Percentiles rank a stretch among this genome's conserved stretches.
Conservation (phyloP, 2,888 invertebrate genomes). For the Galeopsomyia nigrocyanea region DNA sequence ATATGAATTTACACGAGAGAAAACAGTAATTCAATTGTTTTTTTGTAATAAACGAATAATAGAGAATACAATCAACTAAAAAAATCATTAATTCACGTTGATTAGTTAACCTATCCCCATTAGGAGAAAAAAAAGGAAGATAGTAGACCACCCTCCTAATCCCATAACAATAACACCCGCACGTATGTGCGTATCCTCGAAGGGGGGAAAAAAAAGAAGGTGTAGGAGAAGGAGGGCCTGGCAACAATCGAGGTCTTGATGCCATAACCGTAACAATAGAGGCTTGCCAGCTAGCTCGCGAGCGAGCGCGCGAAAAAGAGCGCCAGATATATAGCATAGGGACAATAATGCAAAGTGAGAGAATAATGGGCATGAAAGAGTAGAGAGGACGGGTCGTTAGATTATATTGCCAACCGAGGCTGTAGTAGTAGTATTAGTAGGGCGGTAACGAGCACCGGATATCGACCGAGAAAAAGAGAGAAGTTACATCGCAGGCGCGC, state of each 20-base stretch:
- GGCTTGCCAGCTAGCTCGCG: not conserved
- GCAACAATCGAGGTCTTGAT: not conserved
- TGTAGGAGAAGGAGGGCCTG: not conserved
- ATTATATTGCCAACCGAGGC: conserved; percentile 29
- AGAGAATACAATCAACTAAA: not conserved
- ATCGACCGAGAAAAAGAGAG: conserved; percentile 29
- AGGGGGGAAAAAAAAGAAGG: not conserved
- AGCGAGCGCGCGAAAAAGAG: not conserved
- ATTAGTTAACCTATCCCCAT: no score
- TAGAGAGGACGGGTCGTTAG: conserved; percentile 36
- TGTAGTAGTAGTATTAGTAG: not conserved
- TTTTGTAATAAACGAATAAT: not conserved
- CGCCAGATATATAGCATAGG: conserved; percentile 14
- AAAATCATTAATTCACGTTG: no score
- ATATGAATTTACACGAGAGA: no score
- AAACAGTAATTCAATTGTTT: no score
- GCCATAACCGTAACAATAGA: conserved; percentile 21
- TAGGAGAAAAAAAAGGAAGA: no score
- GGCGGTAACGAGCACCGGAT: conserved; percentile 34
- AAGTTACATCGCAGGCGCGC: conserved; percentile 35
- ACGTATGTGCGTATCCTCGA: no score
- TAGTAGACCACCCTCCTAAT: no score
- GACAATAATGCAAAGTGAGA: conserved; percentile 39
- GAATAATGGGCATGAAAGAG: conserved; percentile 32
- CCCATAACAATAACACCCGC: no score